Percentiles rank a stretch among this genome's conserved stretches.
These are phyloP conservation scores for Osedax frankpressi DNA, from an alignment of 2,888 invertebrate species.

Conservation along the genomic window DNA sequence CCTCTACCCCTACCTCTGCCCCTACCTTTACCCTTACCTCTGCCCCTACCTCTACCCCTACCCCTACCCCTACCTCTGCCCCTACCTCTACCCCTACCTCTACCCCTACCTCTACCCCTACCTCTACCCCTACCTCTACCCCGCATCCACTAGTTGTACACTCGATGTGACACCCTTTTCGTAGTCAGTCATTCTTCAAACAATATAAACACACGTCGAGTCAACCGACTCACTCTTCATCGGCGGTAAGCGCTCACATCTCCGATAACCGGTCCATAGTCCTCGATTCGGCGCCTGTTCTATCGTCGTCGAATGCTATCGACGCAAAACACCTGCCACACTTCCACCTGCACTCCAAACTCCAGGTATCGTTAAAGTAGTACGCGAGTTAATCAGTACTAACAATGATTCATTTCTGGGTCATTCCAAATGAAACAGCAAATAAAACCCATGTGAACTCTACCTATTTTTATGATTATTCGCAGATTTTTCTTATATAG, in stretches of 20 bases:
- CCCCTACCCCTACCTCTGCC: neutral
- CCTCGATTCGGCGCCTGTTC: neutral
- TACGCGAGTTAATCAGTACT: no score
- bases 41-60: neutral
- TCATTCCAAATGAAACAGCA: no score
- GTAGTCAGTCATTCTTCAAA: neutral
- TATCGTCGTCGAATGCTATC: neutral
- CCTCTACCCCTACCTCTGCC: neutral
- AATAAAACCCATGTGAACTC: no score
- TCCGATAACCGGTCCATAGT: neutral
- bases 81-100: neutral
- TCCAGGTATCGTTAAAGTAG: neutral
- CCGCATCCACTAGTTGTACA: neutral
- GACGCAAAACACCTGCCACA: neutral
- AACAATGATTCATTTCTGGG: no score
- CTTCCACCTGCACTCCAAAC: neutral
- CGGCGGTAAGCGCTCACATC: neutral
- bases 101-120: neutral
- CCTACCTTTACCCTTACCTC: neutral
- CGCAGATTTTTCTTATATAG: no score
- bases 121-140: neutral
- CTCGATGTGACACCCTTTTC: no score
- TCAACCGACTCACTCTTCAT: neutral
- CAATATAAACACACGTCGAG: neutral
- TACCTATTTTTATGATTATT: no score